Percentiles rank a stretch among this genome's conserved stretches.
Evolutionary conservation across 2,888 invertebrate species (phyloP).

Genomic region (Leptopilina myrica): DNA sequence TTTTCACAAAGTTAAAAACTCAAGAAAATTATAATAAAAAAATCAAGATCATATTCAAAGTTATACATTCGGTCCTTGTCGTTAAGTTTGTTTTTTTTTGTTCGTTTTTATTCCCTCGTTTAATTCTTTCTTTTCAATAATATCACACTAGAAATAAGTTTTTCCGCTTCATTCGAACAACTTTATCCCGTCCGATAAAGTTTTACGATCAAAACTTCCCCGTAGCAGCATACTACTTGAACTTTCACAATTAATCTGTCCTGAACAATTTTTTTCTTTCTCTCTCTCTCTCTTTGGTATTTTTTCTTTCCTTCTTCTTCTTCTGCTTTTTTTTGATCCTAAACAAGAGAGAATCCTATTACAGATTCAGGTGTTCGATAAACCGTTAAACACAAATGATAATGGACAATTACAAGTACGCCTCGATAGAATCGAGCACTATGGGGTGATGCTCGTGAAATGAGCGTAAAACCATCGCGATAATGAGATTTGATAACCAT

Average conservation of each 20-base stretch:
- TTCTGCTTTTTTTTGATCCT: neutral
- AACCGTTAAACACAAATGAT: conserved; percentile 31
- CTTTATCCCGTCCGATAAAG: neutral
- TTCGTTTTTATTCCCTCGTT: neutral
- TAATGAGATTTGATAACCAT: conserved; percentile 39
- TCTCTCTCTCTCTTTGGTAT: neutral
- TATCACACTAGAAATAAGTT: conserved; percentile 5
- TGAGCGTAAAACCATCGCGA: conserved; percentile 28
- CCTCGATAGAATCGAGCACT: conserved; percentile 16
- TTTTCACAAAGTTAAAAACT: no score
- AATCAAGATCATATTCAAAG: conserved; percentile 7
- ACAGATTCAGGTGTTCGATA: conserved; percentile 5
- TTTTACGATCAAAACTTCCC: conserved; percentile 1
- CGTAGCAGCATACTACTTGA: neutral
- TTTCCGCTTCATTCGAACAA: neutral
- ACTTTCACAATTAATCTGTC: conserved; percentile 11
- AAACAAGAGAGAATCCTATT: conserved; percentile 4
- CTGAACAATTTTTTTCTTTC: neutral
- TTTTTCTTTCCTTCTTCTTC: neutral
- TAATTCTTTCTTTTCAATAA: conserved; percentile 14
- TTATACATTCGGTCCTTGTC: neutral
- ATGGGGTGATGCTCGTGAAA: conserved; percentile 2
- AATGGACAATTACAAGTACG: conserved; percentile 22
- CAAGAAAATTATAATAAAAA: no score
- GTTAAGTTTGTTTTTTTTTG: neutral